Evolutionary conservation across 2,888 invertebrate species (phyloP).

Genomic region (Agrochola litura): DNA sequence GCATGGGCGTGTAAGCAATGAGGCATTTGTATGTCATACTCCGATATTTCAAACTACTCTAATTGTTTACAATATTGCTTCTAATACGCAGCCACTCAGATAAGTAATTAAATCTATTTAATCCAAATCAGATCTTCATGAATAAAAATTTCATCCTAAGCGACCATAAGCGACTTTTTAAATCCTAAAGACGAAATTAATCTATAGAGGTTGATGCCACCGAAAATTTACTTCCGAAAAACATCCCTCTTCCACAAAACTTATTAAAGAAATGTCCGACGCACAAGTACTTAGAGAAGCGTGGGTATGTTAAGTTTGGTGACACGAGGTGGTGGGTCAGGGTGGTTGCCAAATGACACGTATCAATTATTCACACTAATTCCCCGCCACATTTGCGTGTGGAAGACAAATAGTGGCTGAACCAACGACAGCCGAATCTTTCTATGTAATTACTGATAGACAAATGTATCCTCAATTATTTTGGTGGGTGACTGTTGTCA

Average conservation of each 20-base stretch:
- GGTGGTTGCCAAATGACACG: constrained; percentile 90
- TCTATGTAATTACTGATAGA: constrained; percentile 84
- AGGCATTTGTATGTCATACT: background rate
- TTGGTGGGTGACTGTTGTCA: constrained; percentile 67
- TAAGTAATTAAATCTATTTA: background rate
- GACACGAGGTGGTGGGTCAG: constrained; percentile 72
- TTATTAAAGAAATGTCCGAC: constrained; percentile 39
- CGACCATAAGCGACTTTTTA: background rate
- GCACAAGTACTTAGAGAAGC: constrained; percentile 58
- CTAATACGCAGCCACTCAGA: background rate
- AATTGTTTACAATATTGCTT: background rate
- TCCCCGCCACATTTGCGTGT: constrained; percentile 89
- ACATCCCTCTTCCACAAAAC: background rate
- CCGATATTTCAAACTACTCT: background rate
- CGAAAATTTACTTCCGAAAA: background rate
- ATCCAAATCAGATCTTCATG: background rate
- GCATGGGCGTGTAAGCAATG: background rate
- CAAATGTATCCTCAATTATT: constrained; percentile 75
- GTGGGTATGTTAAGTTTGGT: constrained; percentile 73
- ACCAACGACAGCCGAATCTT: constrained; percentile 81
- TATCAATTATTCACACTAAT: constrained; percentile 90
- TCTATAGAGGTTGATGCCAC: background rate
- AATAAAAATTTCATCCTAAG: background rate
- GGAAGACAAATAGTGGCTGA: constrained; percentile 87
- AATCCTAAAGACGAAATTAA: too few relatives aligned